Evolutionary conservation across 2,888 invertebrate species (phyloP).

Genomic region (Caenorhabditis sulstoni): DNA sequence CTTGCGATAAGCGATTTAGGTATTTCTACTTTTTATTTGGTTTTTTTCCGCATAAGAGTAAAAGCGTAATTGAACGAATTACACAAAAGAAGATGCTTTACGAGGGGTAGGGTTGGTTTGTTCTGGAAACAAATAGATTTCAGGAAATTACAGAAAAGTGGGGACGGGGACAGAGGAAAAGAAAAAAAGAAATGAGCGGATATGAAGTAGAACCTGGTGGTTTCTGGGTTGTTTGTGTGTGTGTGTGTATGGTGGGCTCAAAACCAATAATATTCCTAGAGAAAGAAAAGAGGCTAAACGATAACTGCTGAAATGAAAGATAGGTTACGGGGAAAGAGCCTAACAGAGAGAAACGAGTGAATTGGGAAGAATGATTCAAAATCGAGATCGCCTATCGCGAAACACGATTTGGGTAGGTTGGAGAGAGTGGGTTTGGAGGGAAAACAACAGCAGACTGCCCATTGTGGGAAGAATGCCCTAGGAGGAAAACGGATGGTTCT

Average conservation of each 20-base stretch:
- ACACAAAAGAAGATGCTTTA: conserved; percentile 22
- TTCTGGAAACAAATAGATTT: background rate
- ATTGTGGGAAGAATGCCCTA: conserved; percentile 23
- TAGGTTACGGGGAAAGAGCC: conserved; percentile 8
- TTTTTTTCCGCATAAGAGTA: conserved; percentile 31
- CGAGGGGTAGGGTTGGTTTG: background rate
- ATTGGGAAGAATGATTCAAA: background rate
- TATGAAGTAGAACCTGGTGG: conserved; percentile 51
- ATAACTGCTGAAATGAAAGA: conserved; percentile 15
- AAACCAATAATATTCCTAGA: conserved; percentile 39
- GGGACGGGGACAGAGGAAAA: conserved; percentile 1
- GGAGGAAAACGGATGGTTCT: background rate
- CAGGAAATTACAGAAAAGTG: conserved; percentile 29
- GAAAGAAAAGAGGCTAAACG: conserved; percentile 23
- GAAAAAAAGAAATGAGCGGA: conserved; percentile 10
- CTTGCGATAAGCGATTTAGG: too few species aligned
- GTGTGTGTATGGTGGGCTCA: background rate
- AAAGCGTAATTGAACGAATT: conserved; percentile 31
- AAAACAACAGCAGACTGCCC: conserved; percentile 50
- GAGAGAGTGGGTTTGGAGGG: background rate
- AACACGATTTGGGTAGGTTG: conserved; percentile 6
- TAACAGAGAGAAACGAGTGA: conserved; percentile 50
- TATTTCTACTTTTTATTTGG: conserved; percentile 38
- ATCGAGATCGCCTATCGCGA: conserved; percentile 35
- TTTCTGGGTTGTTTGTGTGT: conserved; percentile 6